Evolutionary conservation across 2,797 vertebrate genomes (phyloP).

Genomic region (Falco novaeseelandiae): DNA sequence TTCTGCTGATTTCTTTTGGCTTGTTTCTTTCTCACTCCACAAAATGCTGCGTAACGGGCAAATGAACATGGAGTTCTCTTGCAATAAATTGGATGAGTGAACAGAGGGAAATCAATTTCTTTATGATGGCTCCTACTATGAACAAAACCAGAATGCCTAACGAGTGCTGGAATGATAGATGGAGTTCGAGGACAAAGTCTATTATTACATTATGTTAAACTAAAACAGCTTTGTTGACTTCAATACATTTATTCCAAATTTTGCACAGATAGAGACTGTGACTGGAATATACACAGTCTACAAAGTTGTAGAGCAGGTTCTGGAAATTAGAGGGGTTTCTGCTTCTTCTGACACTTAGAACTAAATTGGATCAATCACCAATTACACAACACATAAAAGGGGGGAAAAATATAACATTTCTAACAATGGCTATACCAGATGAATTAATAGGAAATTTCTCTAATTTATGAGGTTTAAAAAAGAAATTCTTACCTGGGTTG

Average conservation of each 20-base stretch:
- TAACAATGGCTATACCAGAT: not conserved
- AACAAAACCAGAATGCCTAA: constrained; percentile 44
- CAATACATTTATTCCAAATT: not conserved
- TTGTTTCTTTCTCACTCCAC: constrained; percentile 37
- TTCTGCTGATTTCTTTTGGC: constrained; percentile 33
- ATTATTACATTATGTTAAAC: constrained; percentile 32
- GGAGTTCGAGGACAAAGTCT: not conserved
- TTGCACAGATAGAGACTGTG: constrained; percentile 25
- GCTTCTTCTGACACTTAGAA: not conserved
- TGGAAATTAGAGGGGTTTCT: not conserved
- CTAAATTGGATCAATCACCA: not conserved
- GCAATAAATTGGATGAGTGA: constrained; percentile 26
- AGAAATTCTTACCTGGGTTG: not conserved
- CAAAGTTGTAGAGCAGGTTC: not conserved
- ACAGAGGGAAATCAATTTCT: constrained; percentile 30
- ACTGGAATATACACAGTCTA: not conserved
- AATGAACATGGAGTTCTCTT: constrained; percentile 22
- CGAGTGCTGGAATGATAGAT: constrained; percentile 8
- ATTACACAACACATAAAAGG: not conserved
- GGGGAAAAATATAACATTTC: not conserved
- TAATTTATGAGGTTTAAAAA: not conserved
- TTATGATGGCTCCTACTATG: constrained; percentile 6
- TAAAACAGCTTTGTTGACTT: constrained; percentile 33
- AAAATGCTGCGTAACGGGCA: constrained; percentile 6
- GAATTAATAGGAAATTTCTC: not conserved